Percentiles rank a stretch among this genome's conserved stretches.
phyloP scores from a whole-genome alignment of 2,113 vertebrate genomes.

The Hiodon alosoides region DNA sequence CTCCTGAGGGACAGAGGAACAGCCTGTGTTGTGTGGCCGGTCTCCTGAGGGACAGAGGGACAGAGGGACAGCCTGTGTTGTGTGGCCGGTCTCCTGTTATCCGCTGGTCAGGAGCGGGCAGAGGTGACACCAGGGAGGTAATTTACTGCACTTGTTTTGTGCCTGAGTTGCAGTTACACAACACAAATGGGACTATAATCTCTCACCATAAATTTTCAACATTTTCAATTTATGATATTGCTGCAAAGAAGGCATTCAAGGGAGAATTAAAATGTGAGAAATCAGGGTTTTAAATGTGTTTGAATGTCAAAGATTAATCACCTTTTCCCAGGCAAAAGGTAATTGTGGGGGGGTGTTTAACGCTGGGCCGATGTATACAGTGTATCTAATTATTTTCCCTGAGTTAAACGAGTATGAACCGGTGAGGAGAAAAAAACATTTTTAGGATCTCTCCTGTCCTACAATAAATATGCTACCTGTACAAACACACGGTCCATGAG shows the following conservation, averaged over 20 bases:
- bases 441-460: background rate
- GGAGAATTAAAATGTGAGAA: constrained; percentile 9
- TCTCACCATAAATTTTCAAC: constrained; percentile 3
- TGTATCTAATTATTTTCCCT: background rate
- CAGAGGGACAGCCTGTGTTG: background rate
- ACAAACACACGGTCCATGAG: constrained; percentile 35
- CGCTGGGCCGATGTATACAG: no score
- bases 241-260: background rate
- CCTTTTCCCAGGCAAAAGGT: no score
- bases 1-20: no score
- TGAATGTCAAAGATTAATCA: no score
- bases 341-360: no score
- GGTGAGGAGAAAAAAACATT: no score
- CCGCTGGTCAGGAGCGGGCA: background rate
- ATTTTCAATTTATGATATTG: constrained; percentile 5
- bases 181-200: constrained; percentile 8
- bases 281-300: background rate
- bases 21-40: background rate
- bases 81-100: background rate
- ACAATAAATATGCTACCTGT: constrained; percentile 28
- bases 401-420: no score
- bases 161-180: background rate
- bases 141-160: background rate
- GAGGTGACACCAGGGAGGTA: background rate
- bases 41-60: background rate